phyloP scores from a whole-genome alignment of 2,113 vertebrate genomes.

The Ciconia maguari region DNA sequence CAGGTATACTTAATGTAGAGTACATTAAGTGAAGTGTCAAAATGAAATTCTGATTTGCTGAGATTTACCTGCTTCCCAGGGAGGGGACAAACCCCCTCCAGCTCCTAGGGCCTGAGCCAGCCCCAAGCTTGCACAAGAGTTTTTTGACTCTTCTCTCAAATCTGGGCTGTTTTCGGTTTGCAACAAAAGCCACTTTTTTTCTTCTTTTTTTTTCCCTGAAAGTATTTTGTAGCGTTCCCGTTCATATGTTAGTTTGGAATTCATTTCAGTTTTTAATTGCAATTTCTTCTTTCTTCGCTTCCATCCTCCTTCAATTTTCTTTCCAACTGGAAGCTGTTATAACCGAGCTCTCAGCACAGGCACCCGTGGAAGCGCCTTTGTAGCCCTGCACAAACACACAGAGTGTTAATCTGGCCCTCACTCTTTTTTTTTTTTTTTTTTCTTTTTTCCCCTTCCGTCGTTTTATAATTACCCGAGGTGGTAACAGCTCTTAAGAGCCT shows the following conservation, averaged over 20 bases:
- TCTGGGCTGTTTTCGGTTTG: background rate
- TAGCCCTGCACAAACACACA: background rate
- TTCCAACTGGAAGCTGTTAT: slow-evolving; percentile 18
- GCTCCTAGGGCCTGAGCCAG: background rate
- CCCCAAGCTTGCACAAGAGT: background rate
- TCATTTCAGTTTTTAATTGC: slow-evolving; percentile 45
- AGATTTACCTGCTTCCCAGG: background rate
- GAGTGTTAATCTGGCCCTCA: slow-evolving; percentile 24
- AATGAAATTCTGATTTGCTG: slow-evolving; percentile 4
- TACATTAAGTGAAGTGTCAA: background rate
- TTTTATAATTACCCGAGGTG: slow-evolving; percentile 72
- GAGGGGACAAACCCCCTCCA: background rate
- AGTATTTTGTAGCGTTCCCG: background rate
- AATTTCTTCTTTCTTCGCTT: slow-evolving; percentile 43
- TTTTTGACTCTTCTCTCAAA: background rate
- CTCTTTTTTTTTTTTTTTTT: background rate
- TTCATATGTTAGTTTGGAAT: background rate
- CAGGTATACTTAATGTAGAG: background rate
- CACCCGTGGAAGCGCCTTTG: background rate
- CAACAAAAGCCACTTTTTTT: background rate
- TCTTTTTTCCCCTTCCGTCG: background rate
- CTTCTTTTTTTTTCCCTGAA: too few species aligned
- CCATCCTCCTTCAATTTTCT: slow-evolving; percentile 38
- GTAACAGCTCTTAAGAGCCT: slow-evolving; percentile 66
- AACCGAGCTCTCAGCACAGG: background rate